Conservation (phyloP, 2,113 vertebrate species). For the Syngnathus typhle region DNA sequence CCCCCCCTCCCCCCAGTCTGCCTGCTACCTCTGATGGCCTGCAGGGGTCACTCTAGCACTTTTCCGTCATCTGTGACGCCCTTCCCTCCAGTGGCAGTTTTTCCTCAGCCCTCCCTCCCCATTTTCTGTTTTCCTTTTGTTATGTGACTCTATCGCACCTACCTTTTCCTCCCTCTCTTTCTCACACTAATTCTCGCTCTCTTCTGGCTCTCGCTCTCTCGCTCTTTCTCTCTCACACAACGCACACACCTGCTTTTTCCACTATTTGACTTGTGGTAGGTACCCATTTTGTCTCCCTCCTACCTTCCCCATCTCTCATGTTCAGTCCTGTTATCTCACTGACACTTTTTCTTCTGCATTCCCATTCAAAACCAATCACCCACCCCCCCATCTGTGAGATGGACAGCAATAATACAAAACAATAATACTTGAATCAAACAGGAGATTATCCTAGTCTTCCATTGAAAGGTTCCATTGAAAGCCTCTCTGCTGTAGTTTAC, state of each 20-base stretch:
- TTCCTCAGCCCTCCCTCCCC: slow-evolving; percentile 37
- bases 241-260: slow-evolving; percentile 9
- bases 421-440: neutral
- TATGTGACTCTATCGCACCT: slow-evolving; percentile 55
- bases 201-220: slow-evolving; percentile 3
- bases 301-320: slow-evolving; percentile 22
- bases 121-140: slow-evolving; percentile 58
- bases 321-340: slow-evolving; percentile 33
- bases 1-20: neutral
- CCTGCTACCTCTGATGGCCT: slow-evolving; percentile 33
- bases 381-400: slow-evolving; percentile 15
- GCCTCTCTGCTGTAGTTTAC: neutral
- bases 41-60: slow-evolving; percentile 65
- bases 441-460: neutral
- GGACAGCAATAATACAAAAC: slow-evolving; percentile 16
- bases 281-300: slow-evolving; percentile 36
- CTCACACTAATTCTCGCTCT: slow-evolving; percentile 57
- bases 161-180: slow-evolving; percentile 41
- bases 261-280: slow-evolving; percentile 45
- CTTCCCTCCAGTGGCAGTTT: slow-evolving; percentile 31
- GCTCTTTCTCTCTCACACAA: neutral
- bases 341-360: slow-evolving; percentile 34
- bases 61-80: slow-evolving; percentile 23
- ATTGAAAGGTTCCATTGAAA: neutral
- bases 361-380: slow-evolving; percentile 34